Conservation (phyloP, 2,797 vertebrate genomes). For the Chloroceryle amazona region DNA sequence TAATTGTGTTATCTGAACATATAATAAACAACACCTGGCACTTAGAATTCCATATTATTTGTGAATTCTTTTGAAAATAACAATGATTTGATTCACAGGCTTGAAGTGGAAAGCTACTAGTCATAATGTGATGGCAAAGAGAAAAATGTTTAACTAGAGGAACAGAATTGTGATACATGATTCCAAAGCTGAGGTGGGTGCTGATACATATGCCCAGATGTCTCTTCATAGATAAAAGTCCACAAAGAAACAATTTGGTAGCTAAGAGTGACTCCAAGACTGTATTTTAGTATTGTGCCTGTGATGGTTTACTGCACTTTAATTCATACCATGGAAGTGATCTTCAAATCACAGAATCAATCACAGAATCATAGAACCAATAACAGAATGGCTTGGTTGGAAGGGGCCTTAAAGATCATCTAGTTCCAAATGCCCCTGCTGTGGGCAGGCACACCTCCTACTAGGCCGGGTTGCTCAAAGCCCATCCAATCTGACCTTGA, state of each 20-base stretch:
- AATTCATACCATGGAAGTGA: fast-evolving
- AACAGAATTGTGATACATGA: neutral
- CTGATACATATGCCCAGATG: neutral
- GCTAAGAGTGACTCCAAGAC: neutral
- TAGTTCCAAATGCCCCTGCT: too few species aligned
- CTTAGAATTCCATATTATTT: slow-evolving; percentile 2
- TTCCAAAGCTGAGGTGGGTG: neutral
- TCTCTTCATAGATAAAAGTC: neutral
- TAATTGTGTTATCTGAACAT: neutral
- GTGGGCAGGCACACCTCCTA: too few species aligned
- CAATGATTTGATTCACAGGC: neutral
- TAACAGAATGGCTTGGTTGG: too few species aligned
- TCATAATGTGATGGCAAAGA: neutral
- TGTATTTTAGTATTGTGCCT: neutral
- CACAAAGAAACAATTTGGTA: neutral
- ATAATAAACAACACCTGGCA: slow-evolving; percentile 21
- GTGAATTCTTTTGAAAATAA: slow-evolving; percentile 17
- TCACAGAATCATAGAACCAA: too few species aligned
- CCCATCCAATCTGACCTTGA: too few species aligned
- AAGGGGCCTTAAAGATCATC: too few species aligned
- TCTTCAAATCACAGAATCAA: neutral
- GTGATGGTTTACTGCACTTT: neutral
- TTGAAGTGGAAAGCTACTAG: slow-evolving; percentile 6
- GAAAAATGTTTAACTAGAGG: neutral
- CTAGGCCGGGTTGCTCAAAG: too few species aligned